Percentiles rank a stretch among this genome's conserved stretches.
Evolutionary conservation across 2,888 invertebrate genomes (phyloP).

Genomic region (Catocala fraxini): DNA sequence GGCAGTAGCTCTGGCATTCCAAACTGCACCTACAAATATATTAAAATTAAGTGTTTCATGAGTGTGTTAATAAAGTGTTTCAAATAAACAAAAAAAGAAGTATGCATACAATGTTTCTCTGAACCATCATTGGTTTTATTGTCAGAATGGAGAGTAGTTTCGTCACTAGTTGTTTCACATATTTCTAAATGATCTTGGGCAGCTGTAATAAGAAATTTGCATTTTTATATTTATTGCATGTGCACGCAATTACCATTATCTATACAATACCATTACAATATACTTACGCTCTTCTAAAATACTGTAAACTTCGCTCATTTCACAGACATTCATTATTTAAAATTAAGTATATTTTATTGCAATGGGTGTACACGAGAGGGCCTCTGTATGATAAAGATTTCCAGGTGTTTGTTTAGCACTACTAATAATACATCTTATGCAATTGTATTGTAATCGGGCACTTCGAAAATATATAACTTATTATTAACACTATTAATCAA

Average conservation of each 20-base stretch:
- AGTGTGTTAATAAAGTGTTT: no score
- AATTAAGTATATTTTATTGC: neutral
- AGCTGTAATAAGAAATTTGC: conserved; percentile 31
- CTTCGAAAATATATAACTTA: no score
- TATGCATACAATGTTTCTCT: conserved; percentile 55
- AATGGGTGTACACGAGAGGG: no score
- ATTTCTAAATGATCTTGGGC: conserved; percentile 45
- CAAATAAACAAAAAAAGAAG: conserved; percentile 13
- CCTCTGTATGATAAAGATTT: no score
- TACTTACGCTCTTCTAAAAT: conserved; percentile 47
- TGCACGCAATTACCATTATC: no score
- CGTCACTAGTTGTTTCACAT: conserved; percentile 42
- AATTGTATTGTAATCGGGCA: no score
- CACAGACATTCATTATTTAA: conserved; percentile 42
- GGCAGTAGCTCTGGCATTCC: conserved; percentile 63
- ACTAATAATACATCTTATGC: no score
- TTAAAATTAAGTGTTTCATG: no score
- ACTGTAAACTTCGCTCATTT: conserved; percentile 34
- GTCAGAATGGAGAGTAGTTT: conserved; percentile 26
- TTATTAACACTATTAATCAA: no score
- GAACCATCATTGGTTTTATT: conserved; percentile 41
- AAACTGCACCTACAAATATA: conserved; percentile 58
- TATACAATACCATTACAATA: no score
- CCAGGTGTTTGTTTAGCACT: no score
- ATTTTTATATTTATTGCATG: neutral